phyloP scores from a whole-genome alignment of 2,797 vertebrate genomes.

The Nothura maculosa region DNA sequence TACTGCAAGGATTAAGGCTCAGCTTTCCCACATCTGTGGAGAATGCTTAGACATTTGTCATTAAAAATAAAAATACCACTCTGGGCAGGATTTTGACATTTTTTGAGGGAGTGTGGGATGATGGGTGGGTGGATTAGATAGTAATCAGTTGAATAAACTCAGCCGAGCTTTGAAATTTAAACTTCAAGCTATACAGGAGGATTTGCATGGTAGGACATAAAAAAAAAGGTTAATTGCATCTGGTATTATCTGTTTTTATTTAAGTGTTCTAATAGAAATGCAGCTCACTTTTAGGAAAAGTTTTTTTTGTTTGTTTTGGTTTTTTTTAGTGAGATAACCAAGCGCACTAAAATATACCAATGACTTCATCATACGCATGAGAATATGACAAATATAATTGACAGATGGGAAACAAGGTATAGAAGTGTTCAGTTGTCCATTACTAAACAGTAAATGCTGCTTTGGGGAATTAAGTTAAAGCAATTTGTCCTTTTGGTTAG shows the following conservation, averaged over 20 bases:
- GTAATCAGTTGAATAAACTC: conserved; percentile 54
- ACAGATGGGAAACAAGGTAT: not conserved
- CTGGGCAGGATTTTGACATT: conserved; percentile 55
- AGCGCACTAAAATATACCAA: conserved; percentile 44
- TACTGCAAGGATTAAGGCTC: not conserved
- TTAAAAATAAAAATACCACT: conserved; percentile 70
- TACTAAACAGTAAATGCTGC: not conserved
- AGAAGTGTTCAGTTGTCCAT: not conserved
- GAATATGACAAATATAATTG: not conserved
- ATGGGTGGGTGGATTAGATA: conserved; percentile 46
- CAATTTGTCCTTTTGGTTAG: not conserved
- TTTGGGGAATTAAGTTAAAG: not conserved
- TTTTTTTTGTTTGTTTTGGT: conserved; percentile 27
- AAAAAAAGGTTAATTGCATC: not conserved
- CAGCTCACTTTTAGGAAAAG: not conserved
- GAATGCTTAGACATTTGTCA: conserved; percentile 55
- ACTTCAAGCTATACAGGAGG: conserved; percentile 43
- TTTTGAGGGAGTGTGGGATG: conserved; percentile 50
- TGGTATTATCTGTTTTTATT: not conserved
- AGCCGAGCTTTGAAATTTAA: conserved; percentile 55
- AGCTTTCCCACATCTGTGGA: conserved; percentile 55
- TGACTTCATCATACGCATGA: not conserved
- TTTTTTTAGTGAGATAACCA: conserved; percentile 21
- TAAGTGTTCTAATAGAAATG: not conserved
- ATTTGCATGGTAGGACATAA: not conserved